Base-by-base conservation (phyloP, 1,140 invertebrate species). In the Mercenaria mercenaria region DNA sequence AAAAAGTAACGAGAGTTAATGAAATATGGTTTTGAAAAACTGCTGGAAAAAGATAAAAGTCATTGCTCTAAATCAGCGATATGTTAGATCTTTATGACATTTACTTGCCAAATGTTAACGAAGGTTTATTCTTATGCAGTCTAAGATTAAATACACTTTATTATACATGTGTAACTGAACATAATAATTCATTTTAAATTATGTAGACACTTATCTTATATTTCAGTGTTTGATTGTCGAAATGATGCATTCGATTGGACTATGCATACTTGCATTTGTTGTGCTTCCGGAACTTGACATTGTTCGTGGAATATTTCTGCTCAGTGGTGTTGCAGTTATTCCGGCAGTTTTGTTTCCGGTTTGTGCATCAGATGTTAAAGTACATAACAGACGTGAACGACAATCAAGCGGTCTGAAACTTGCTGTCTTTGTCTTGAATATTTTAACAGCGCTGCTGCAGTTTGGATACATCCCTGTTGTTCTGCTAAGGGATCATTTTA, bases 211-310 rank as follows among this genome's bases (percentile, higher is more conserved):
- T n/a, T n/a, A n/a, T n/a, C n/a, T n/a, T n/a, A n/a, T n/a, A 37
- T 69, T 88, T 80, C 77, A 88, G 86, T 88, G 76, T 72, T 20
- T 69, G 23, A n/a, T 79, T 20, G 61, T 72, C 26, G 86, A 88
- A 37, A 50, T 26, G 15, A 37, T 88, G 43, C 86, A 88, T 39
- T 79, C 86, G 2, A 52, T 79, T 52, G 86, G 86, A 13, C 26
- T 88, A 11, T 79, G 76, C 26, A 47, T 50, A 20, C 32, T 88
- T 11, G 13, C 11, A 2, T 88, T 88, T 52, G 8, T 79, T 10
- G n/a, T 88, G 0, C 77, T 88, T 32, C 86, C 86, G 11, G 77
- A 88, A 41, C 18, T 81, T 11, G 77, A 81, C 74, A 67, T 80
- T 20, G 50, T 88, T 23, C 56, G 74, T 34, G 77, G 52, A 13